Percentiles rank a stretch among this genome's conserved stretches.
phyloP scores from a whole-genome alignment of 37 sponge, comb jelly and placozoan species.

The Cladorhizidae sp. region DNA sequence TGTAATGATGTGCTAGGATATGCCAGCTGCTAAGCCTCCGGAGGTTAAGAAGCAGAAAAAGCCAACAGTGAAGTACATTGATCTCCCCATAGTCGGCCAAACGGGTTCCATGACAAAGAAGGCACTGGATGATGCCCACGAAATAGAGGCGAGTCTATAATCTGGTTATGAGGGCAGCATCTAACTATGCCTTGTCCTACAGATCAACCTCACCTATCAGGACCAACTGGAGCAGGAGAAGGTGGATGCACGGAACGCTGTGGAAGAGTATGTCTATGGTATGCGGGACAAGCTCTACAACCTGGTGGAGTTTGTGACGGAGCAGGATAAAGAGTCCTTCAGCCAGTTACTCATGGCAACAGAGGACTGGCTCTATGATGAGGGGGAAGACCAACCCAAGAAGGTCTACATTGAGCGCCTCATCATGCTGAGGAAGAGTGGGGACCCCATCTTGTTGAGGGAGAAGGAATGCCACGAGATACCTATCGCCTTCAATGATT shows the following conservation, averaged over 20 bases:
- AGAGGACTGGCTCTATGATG: constrained; percentile 98
- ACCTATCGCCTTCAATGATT: constrained; percentile 70
- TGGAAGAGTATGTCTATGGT: constrained; percentile 98
- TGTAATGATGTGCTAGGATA: constrained; percentile 2
- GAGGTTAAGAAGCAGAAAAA: constrained; percentile 70
- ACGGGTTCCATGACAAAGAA: constrained; percentile 58
- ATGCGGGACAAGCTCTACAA: constrained; percentile 81
- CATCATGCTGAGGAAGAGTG: constrained; percentile 73
- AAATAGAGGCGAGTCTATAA: constrained; percentile 68
- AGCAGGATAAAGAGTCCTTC: constrained; percentile 45
- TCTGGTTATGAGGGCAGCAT: too few relatives aligned
- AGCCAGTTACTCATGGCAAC: constrained; percentile 46
- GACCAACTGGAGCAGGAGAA: constrained; percentile 82
- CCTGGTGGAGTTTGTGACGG: constrained; percentile 72
- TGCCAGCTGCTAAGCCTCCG: constrained; percentile 31
- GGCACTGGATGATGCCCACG: constrained; percentile 49
- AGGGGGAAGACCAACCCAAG: constrained; percentile 95
- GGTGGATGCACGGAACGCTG: constrained; percentile 84
- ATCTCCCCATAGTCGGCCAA: constrained; percentile 51
- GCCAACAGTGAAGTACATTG: constrained; percentile 57
- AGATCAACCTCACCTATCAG: constrained; percentile 72
- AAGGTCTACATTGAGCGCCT: constrained; percentile 83
- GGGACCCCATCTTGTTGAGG: constrained; percentile 72
- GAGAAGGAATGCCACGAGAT: constrained; percentile 63
- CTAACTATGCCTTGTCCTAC: not conserved